Evolutionary conservation across 2,113 vertebrate genomes (phyloP), one percentile per base, ranked within the genome.

Genomic region (Phaethornis superciliosus): DNA sequence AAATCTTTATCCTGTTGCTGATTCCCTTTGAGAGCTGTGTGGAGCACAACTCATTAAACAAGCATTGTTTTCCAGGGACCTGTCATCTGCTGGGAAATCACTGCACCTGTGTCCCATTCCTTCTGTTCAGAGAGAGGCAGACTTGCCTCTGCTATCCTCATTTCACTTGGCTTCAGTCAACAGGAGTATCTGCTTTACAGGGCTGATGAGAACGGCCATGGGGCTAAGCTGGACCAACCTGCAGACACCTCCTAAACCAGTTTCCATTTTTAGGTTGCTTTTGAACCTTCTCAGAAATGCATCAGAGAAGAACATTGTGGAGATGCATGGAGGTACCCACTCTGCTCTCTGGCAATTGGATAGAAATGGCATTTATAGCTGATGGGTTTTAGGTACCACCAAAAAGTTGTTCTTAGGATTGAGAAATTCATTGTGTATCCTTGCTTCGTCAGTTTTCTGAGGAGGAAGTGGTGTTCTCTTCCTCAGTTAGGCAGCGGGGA

Each of bases 61-160:
- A 89, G 33, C 52, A 2, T 0, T 26, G 59, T 42, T 87, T 92
- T 92, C 75, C 0, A 0, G 24, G 70, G 81, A 68, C 75, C 32
- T 85, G 33, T 84, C 87, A 89, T 92, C 93, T 96, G 89, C 87
- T 85, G 75, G 67, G 71, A 37, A 89, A 58, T 87, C 63, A 55
- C 54, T 63, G 7, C 1, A 12, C 32, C 62, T 55, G 54, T 87
- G 37, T 26, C 70, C 32, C 17, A 2, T 35, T 85, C 51, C 84
- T 89, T 91, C 46, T 81, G 54, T 84, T 76, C 74, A 51, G 55
- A 9, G 32, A n/a, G 76, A 78, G 37, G 23, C 55, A 81, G 88
- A 46, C 72, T 86, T 88, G 55, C 60, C 46, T 79, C 83, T 69
- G 81, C 63, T 22, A 75, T 69, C 58, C 28, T 56, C 2, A 0